Evolutionary conservation across 53 echinoderm and acorn worm species (phyloP).

Genomic region (Hippasteria phrygiana): DNA sequence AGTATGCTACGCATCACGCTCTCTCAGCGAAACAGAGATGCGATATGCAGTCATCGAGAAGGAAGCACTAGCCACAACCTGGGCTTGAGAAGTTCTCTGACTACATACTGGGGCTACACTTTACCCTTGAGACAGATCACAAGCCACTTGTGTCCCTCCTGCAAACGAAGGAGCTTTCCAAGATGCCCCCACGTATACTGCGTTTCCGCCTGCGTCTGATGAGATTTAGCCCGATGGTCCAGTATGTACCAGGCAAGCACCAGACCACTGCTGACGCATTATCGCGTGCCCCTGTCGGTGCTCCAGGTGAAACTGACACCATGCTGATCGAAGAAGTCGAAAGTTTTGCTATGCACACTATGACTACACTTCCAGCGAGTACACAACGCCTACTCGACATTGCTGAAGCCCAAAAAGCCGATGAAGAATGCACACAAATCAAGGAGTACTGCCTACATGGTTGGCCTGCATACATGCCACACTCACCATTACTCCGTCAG

Average conservation of each 20-base stretch:
- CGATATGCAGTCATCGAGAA: constrained; percentile 62
- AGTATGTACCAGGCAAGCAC: constrained; percentile 68
- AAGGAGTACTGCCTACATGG: constrained; percentile 51
- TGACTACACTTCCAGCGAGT: constrained; percentile 55
- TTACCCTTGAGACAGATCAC: constrained; percentile 51
- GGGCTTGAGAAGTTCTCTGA: constrained; percentile 65
- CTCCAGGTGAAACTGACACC: not conserved
- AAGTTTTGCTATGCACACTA: constrained; percentile 31
- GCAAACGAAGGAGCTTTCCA: too few relatives aligned
- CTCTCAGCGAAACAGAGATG: too few relatives aligned
- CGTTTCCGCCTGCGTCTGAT: constrained; percentile 67
- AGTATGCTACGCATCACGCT: too few relatives aligned
- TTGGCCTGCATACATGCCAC: constrained; percentile 55
- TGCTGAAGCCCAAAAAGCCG: constrained; percentile 40
- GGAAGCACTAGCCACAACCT: constrained; percentile 58
- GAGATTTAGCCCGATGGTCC: constrained; percentile 53
- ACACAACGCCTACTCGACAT: constrained; percentile 56
- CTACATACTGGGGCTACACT: constrained; percentile 61
- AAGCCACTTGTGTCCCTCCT: constrained; percentile 64
- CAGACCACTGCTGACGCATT: constrained; percentile 64
- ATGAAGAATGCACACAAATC: constrained; percentile 52
- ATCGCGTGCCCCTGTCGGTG: constrained; percentile 60
- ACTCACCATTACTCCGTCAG: constrained; percentile 5
- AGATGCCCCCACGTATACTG: constrained; percentile 56
- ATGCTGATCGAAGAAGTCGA: constrained; percentile 37